Base-by-base conservation (phyloP, 2,113 vertebrate genomes). In the Coracopsis vasa region DNA sequence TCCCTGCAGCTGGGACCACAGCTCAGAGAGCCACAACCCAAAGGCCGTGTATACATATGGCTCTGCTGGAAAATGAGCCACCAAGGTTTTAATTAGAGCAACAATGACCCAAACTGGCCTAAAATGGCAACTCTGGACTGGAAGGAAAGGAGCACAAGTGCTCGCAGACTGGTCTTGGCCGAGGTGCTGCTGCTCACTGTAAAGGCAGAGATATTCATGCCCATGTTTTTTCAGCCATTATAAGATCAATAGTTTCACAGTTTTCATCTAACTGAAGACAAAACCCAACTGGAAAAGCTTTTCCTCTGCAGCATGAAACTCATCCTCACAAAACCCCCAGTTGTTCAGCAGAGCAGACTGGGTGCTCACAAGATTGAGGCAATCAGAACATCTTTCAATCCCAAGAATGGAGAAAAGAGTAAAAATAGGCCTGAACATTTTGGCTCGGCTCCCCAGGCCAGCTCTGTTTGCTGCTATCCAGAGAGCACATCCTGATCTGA, bases 371-470 rank as follows among this genome's bases (percentile, higher is more conserved):
- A 82, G 92, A 85, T 2, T 18, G 77, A 96, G 45, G 91, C 87
- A 93, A 94, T 83, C 58, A 79, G 58, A 91, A 96, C 75, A 69
- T 42, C 65, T 94, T 95, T 83, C 91, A 84, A 45, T 51, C 90
- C 45, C 86, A 92, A 87, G 58, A 35, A 95, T 10, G 81, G 81
- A 94, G 75, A 66, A 87, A 90, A 95, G 93, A 93, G 45, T 42
- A 95, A 96, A 95, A 96, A 95, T 88, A 94, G 82, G 79, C 64
- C 64, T 83, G 85, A 94, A 90, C 80, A 78, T 83, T 64, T 86
- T 95, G 94, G 93, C 94, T 93, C 24, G 0, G 66, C 81, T 96
- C 75, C 71, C 47, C 74, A 48, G 51, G 71, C 69, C 64, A 24
- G 51, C 78, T 80, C 86, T 39, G 42, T 48, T 73, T 13, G 0